Evolutionary conservation across 2,888 invertebrate species (phyloP).

Genomic region (Eupithecia vulgata): DNA sequence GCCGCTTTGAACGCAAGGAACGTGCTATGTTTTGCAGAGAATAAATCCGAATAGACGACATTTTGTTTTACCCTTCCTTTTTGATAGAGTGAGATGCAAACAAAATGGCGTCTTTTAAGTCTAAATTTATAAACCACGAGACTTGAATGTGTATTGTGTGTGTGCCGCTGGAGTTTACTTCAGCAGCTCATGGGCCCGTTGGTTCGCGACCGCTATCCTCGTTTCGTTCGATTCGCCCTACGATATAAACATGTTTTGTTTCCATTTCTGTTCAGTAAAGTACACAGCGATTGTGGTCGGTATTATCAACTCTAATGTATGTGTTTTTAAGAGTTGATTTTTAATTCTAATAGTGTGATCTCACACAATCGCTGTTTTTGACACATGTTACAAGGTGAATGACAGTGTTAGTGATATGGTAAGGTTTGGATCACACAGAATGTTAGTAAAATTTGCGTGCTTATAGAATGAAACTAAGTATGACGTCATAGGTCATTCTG

Average conservation of each 20-base stretch:
- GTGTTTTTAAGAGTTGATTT: conserved; percentile 31
- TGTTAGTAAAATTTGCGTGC: conserved; percentile 53
- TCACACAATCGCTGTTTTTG: conserved; percentile 62
- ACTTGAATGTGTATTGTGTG: conserved; percentile 64
- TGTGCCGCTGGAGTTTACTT: conserved; percentile 87
- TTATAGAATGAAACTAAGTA: neutral
- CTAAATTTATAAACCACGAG: conserved; percentile 64
- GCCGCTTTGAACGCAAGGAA: conserved; percentile 8
- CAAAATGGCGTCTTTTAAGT: conserved; percentile 11
- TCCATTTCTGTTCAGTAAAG: conserved; percentile 54
- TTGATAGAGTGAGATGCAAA: conserved; percentile 12
- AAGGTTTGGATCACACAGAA: conserved; percentile 54
- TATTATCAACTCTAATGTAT: conserved; percentile 27
- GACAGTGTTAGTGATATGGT: conserved; percentile 69
- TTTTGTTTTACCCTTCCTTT: conserved; percentile 13
- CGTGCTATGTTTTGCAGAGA: conserved; percentile 5
- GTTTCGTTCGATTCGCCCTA: conserved; percentile 95
- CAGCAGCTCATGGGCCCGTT: conserved; percentile 97
- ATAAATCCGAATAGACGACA: conserved; percentile 8
- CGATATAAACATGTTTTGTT: conserved; percentile 72
- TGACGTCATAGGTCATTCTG: neutral
- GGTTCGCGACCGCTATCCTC: conserved; percentile 98
- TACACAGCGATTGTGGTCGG: conserved; percentile 62
- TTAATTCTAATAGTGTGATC: neutral
- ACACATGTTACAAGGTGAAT: conserved; percentile 63